Evolutionary conservation across 1,140 invertebrate genomes (phyloP).

Genomic region (Pseudachorutes palmiensis): DNA sequence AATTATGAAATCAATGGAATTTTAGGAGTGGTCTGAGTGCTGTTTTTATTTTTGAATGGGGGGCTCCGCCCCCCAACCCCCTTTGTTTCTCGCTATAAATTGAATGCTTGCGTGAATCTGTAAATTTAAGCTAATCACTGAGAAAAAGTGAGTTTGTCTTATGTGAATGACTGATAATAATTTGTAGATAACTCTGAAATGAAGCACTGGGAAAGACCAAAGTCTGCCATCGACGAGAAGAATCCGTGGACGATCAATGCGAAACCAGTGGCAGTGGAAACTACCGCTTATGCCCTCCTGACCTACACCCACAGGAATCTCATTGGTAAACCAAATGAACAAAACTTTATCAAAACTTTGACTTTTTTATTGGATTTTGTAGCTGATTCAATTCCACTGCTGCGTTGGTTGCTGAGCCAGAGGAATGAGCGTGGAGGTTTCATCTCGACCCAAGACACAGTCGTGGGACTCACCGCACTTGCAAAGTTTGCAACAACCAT

Average conservation of each 20-base stretch:
- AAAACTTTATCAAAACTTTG: too few relatives aligned
- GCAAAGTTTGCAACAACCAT: slow-evolving; percentile 59
- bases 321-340: slow-evolving; percentile 39
- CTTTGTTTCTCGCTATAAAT: too few relatives aligned
- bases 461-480: slow-evolving; percentile 52
- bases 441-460: slow-evolving; percentile 58
- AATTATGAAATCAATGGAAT: too few relatives aligned
- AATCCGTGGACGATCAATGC: slow-evolving; percentile 64
- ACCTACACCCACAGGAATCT: slow-evolving; percentile 59
- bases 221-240: slow-evolving; percentile 50
- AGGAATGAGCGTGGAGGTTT: slow-evolving; percentile 74
- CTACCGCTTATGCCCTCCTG: slow-evolving; percentile 72
- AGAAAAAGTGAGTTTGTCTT: too few relatives aligned
- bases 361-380: neutral
- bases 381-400: slow-evolving; percentile 63
- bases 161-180: too few relatives aligned
- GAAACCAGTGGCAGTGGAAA: slow-evolving; percentile 72
- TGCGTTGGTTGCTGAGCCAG: slow-evolving; percentile 74
- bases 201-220: slow-evolving; percentile 32
- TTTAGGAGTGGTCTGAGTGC: too few relatives aligned
- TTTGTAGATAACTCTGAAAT: slow-evolving; percentile 26
- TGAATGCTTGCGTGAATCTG: too few relatives aligned
- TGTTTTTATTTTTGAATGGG: too few relatives aligned
- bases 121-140: too few relatives aligned
- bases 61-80: too few relatives aligned